These are phyloP conservation scores for Platycheirus rosarum DNA, from an alignment of 2,888 invertebrate genomes.

Conservation along the genomic window DNA sequence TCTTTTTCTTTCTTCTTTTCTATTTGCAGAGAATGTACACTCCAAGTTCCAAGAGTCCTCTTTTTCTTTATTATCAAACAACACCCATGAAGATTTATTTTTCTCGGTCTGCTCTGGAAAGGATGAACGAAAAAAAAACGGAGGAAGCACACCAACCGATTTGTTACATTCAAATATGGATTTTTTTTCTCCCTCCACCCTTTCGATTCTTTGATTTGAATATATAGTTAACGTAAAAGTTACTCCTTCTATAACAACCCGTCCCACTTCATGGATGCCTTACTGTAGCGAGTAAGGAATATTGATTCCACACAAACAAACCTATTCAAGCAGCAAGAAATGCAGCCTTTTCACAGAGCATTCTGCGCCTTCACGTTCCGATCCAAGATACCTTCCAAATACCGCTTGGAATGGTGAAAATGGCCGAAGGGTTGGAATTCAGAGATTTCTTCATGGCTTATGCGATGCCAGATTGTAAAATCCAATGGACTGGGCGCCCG, in stretches of 20 bases:
- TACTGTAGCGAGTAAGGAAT: background rate
- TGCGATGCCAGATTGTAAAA: slow-evolving; percentile 41
- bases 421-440: slow-evolving; percentile 60
- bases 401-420: slow-evolving; percentile 42
- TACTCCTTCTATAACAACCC: too few species aligned
- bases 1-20: slow-evolving; percentile 39
- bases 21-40: slow-evolving; percentile 33
- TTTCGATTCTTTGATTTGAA: slow-evolving; percentile 37
- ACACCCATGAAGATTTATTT: slow-evolving; percentile 43
- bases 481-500: slow-evolving; percentile 30
- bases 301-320: slow-evolving; percentile 53
- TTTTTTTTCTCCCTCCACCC: slow-evolving; percentile 27
- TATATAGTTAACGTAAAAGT: slow-evolving; percentile 17
- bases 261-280: background rate
- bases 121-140: slow-evolving; percentile 1
- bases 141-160: slow-evolving; percentile 3
- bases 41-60: slow-evolving; percentile 18
- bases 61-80: background rate
- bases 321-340: slow-evolving; percentile 51
- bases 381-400: slow-evolving; percentile 43
- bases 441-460: slow-evolving; percentile 51
- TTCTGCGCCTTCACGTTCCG: slow-evolving; percentile 23
- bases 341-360: slow-evolving; percentile 28
- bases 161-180: slow-evolving; percentile 41
- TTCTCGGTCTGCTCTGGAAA: slow-evolving; percentile 49